Conservation (phyloP, 92 coral and sea anemone genomes). For the Epizoanthus scotinus region DNA sequence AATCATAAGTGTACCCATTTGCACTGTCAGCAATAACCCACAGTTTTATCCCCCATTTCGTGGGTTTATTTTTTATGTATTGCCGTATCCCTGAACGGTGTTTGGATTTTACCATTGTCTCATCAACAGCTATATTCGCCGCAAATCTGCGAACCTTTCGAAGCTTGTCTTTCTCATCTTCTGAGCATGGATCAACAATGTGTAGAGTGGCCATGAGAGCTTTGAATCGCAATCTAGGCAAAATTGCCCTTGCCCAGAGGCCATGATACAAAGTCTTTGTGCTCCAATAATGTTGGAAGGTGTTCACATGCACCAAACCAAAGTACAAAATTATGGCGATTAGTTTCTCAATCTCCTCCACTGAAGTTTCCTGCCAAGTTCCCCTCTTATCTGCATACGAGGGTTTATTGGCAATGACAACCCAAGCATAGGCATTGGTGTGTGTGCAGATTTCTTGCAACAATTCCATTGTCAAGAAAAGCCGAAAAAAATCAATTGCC, state of each 20-base stretch:
- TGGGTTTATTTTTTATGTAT: too few species aligned
- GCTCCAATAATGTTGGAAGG: constrained; percentile 63
- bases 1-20: too few species aligned
- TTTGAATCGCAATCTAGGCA: constrained; percentile 48
- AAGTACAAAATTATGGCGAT: constrained; percentile 63
- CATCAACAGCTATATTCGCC: constrained; percentile 53
- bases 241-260: constrained; percentile 43
- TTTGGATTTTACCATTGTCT: neutral
- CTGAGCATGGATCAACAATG: constrained; percentile 43
- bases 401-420: constrained; percentile 38
- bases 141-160: too few species aligned
- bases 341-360: constrained; percentile 56
- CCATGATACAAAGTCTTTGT: constrained; percentile 67
- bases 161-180: constrained; percentile 36
- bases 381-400: constrained; percentile 64
- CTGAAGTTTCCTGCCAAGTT: constrained; percentile 57
- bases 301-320: constrained; percentile 57
- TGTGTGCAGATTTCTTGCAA: constrained; percentile 44
- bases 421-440: constrained; percentile 65
- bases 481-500: constrained; percentile 62
- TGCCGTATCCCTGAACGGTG: too few species aligned
- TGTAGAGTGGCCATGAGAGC: constrained; percentile 64
- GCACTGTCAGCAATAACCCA: too few species aligned
- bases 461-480: constrained; percentile 53
- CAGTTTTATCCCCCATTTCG: too few species aligned